Conservation (phyloP, 2,888 invertebrate genomes). For the Rhamphomyia laevipes region DNA sequence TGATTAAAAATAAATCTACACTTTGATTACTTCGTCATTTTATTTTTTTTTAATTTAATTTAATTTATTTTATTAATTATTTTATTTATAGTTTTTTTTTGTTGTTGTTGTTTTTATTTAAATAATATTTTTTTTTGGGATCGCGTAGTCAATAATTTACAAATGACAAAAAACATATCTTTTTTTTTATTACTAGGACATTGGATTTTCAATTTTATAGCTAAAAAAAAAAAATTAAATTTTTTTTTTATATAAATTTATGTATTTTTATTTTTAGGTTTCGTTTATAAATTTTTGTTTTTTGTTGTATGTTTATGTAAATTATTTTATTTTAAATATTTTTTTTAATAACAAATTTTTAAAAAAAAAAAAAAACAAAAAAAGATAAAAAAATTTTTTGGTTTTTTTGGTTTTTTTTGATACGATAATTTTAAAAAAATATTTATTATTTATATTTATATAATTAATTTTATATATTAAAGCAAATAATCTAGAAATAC, state of each 20-base stretch:
- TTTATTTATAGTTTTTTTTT: no score
- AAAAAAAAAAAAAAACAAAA: no score
- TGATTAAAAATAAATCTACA: conserved; percentile 1
- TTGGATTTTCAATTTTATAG: neutral
- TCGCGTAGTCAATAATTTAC: no score
- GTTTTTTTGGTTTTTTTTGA: no score
- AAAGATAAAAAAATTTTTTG: no score
- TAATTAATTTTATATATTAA: neutral
- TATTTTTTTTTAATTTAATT: neutral
- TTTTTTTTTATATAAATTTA: neutral
- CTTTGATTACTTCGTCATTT: neutral
- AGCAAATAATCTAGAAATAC: neutral
- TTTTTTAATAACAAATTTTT: neutral
- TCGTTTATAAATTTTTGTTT: no score
- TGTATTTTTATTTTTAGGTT: neutral
- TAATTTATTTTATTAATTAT: no score
- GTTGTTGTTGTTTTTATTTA: no score
- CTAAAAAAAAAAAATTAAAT: neutral
- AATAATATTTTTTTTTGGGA: no score
- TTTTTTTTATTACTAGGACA: neutral
- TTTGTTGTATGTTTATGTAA: neutral
- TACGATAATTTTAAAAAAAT: neutral
- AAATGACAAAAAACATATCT: no score
- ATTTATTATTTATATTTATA: neutral
- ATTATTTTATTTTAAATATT: neutral